Base-by-base conservation (phyloP, 1,140 invertebrate genomes). In the Anastatus disparis region DNA sequence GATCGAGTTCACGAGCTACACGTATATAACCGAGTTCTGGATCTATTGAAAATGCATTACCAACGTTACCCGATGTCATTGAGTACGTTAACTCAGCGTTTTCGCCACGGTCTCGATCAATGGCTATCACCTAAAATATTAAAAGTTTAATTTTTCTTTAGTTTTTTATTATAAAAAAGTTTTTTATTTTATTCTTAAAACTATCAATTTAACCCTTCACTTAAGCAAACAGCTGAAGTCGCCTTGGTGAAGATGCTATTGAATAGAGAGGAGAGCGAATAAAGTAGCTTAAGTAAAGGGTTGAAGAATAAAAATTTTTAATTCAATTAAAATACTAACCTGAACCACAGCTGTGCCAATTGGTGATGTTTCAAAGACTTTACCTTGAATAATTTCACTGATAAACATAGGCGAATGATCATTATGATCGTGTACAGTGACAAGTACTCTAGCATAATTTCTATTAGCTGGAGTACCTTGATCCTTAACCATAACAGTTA, bases 401-500 rank as follows among this genome's bases (percentile, higher is more conserved):
- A 92, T 91, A 77, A 96, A 96, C 78, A 92, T 90, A 0, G 96
- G 96, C 26, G 91, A 87, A 80, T 97, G 94, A 81, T 97, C 96
- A 84, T 97, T 97, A 74, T 94, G 91, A 85, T 97, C 96, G 75
- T 91, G 89, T 0, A 97, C 93, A 52, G 89, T 90, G 48, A 97
- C 90, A 27, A 91, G 85, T 0, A 97, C 92, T 74, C 95, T 87
- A 2, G 95, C 94, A 79, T 93, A 95, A 81, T 95, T 95, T 15
- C 93, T 87, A 78, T 95, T 93, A 0, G 93, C 91, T 12, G 93
- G 94, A 1, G 92, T 93, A 0, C 95, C 95, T 77, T 94, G 91
- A 84, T 98, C 96, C 73, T 93, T 91, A 0, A 95, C 95, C 89
- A 95, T 94, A 3, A 97, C 92, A 1, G 94, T 97, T 38, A 98